Percentiles rank a stretch among this genome's conserved stretches.
These are phyloP conservation scores for Schlechtendalia chinensis DNA, from an alignment of 1,140 invertebrate genomes.

Conservation along the genomic window DNA sequence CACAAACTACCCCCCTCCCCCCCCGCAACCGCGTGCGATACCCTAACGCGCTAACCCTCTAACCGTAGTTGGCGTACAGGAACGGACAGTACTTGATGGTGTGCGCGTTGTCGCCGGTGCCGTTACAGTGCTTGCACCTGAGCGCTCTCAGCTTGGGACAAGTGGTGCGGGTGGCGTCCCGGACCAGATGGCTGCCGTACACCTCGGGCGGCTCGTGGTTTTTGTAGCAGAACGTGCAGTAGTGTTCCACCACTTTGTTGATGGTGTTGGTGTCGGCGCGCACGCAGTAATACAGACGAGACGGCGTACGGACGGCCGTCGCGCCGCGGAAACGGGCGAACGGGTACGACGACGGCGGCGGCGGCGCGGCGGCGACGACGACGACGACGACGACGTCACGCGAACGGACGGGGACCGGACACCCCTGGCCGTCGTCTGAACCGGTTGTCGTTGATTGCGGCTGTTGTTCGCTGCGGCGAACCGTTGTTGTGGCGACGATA, in stretches of 20 bases:
- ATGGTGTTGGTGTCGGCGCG: neutral
- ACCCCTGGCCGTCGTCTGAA: too few relatives aligned
- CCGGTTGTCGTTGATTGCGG: neutral
- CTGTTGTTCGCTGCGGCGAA: neutral
- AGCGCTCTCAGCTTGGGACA: conserved; percentile 40
- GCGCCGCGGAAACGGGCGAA: neutral
- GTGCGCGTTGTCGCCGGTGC: conserved; percentile 44
- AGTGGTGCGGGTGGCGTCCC: conserved; percentile 23
- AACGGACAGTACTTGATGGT: conserved; percentile 44
- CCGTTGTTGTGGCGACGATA: too few relatives aligned
- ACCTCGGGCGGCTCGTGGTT: conserved; percentile 42
- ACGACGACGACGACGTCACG: neutral
- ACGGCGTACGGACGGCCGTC: neutral
- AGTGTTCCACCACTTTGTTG: conserved; percentile 42
- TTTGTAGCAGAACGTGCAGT: conserved; percentile 43
- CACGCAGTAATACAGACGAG: neutral
- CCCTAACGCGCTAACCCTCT: neutral
- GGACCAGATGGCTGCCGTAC: conserved; percentile 37
- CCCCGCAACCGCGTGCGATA: too few relatives aligned
- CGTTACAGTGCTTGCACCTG: conserved; percentile 29
- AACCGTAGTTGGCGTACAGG: conserved; percentile 19
- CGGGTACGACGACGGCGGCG: neutral
- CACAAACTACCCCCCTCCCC: neutral
- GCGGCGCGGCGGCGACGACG: neutral
- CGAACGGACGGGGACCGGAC: neutral